Percentiles rank a stretch among this genome's conserved stretches.
These are phyloP conservation scores for Coccyzus lansbergi DNA, from an alignment of 2,797 vertebrate genomes.

Conservation along the genomic window DNA sequence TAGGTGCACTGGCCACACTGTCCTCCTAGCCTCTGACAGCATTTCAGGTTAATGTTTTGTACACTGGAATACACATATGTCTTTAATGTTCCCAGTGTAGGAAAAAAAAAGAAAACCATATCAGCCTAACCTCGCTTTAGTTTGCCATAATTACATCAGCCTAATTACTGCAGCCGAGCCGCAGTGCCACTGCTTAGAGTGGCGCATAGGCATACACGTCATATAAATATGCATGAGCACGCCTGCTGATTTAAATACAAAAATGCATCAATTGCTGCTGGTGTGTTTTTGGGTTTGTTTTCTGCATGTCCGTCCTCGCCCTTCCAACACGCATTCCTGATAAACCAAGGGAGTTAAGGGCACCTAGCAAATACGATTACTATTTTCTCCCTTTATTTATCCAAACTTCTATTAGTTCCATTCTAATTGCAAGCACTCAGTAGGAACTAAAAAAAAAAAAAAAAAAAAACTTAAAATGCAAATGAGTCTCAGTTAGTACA, in stretches of 20 bases:
- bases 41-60: slow-evolving; percentile 78
- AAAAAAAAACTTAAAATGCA: slow-evolving; percentile 26
- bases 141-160: slow-evolving; percentile 76
- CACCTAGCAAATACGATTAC: neutral
- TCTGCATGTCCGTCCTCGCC: slow-evolving; percentile 33
- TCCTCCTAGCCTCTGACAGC: slow-evolving; percentile 76
- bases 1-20: slow-evolving; percentile 83
- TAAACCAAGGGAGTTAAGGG: slow-evolving; percentile 48
- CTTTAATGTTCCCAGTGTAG: slow-evolving; percentile 76
- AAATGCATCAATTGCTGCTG: slow-evolving; percentile 69
- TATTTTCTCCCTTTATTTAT: slow-evolving; percentile 35
- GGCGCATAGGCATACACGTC: slow-evolving; percentile 60
- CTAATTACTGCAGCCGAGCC: slow-evolving; percentile 74
- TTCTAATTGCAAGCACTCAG: slow-evolving; percentile 20
- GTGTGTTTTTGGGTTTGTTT: slow-evolving; percentile 53
- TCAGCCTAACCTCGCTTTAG: slow-evolving; percentile 64
- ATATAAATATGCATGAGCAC: slow-evolving; percentile 78
- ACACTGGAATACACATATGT: slow-evolving; percentile 71
- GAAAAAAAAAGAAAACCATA: neutral
- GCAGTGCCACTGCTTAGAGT: slow-evolving; percentile 69
- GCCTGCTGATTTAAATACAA: slow-evolving; percentile 76
- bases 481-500: slow-evolving; percentile 25
- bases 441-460: neutral
- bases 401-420: neutral
- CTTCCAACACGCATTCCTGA: neutral